Percentiles rank a stretch among this genome's conserved stretches.
Evolutionary conservation across 2,113 vertebrate species (phyloP).

Genomic region (Cacatua alba): DNA sequence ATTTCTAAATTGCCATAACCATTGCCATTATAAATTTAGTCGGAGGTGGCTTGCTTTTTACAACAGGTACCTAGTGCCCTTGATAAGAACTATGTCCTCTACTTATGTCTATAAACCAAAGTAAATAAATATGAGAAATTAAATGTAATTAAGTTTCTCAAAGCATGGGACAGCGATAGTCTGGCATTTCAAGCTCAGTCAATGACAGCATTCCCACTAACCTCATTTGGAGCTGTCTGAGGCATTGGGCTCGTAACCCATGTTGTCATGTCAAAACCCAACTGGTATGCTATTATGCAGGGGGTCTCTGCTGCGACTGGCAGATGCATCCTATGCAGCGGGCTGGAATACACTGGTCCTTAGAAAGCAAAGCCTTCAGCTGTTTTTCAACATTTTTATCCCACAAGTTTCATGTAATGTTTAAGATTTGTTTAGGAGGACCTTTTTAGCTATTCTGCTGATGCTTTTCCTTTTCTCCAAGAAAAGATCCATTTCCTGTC

Average conservation of each 20-base stretch:
- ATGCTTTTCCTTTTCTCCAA: neutral
- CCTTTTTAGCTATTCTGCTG: neutral
- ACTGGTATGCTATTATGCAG: neutral
- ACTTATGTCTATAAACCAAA: conserved; percentile 52
- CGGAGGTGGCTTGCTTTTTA: neutral
- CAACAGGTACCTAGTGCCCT: conserved; percentile 9
- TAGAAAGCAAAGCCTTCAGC: neutral
- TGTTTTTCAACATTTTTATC: neutral
- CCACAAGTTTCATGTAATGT: neutral
- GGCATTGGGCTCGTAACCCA: conserved; percentile 51
- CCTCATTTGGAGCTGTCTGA: conserved; percentile 2
- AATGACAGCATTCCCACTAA: conserved; percentile 59
- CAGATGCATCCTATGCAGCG: accelerated
- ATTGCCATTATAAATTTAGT: neutral
- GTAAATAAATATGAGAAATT: conserved; percentile 66
- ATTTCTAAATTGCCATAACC: neutral
- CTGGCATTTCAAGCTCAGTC: conserved; percentile 55
- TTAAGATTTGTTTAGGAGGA: neutral
- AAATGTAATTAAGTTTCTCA: conserved; percentile 59
- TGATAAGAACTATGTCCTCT: conserved; percentile 38
- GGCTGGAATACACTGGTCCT: neutral
- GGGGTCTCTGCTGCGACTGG: accelerated
- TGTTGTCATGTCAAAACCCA: conserved; percentile 24
- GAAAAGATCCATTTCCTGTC: neutral
- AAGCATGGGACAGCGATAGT: conserved; percentile 46